Evolutionary conservation across 1,140 invertebrate species (phyloP).

Genomic region (Sesamia nonagrioides): DNA sequence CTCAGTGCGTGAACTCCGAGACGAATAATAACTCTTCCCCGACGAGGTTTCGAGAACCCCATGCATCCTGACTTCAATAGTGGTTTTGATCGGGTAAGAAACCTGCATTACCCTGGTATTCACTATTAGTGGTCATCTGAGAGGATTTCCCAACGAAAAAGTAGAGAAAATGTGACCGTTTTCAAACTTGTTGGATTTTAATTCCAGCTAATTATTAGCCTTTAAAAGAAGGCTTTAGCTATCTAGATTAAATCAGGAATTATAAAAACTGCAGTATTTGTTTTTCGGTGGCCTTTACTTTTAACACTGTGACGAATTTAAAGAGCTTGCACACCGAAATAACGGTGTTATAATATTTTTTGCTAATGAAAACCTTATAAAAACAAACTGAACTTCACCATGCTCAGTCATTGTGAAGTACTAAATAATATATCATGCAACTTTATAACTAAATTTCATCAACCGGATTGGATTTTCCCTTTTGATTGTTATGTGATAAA

Average conservation of each 20-base stretch:
- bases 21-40: no score
- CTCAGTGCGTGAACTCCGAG: no score
- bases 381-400: neutral
- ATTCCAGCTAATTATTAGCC: neutral
- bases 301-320: neutral
- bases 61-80: no score
- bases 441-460: conserved; percentile 56
- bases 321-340: neutral
- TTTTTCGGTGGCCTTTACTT: conserved; percentile 20
- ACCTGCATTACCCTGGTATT: no score
- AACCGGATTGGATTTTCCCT: conserved; percentile 23
- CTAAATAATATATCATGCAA: conserved; percentile 43
- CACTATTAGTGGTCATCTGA: no score
- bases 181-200: neutral
- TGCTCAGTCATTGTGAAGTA: conserved; percentile 12
- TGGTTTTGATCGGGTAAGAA: no score
- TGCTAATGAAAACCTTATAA: neutral
- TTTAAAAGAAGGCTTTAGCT: neutral
- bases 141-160: no score
- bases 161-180: no score
- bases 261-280: neutral
- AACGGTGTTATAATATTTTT: neutral
- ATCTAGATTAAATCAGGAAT: neutral
- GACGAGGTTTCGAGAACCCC: no score
- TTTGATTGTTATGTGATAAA: neutral